Evolutionary conservation across 2,797 vertebrate genomes (phyloP).

Genomic region (Nannoperca australis): DNA sequence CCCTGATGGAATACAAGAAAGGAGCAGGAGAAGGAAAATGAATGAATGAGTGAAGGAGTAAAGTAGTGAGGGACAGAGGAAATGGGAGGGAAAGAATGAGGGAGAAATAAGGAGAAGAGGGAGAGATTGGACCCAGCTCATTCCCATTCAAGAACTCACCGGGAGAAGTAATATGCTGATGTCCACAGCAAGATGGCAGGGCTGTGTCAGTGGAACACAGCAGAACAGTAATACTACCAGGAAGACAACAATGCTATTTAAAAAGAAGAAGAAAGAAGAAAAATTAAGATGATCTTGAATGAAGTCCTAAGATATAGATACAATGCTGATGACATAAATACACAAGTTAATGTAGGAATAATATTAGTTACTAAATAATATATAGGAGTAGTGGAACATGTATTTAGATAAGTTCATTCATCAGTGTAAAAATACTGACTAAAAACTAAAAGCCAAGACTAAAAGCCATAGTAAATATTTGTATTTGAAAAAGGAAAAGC

Average conservation of each 20-base stretch:
- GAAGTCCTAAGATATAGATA: neutral
- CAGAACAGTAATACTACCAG: conserved; percentile 3
- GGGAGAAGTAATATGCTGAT: conserved; percentile 62
- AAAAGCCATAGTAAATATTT: too few species aligned
- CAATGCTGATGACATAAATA: too few species aligned
- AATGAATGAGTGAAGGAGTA: conserved; percentile 15
- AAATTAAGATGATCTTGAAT: neutral
- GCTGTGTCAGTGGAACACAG: conserved; percentile 36
- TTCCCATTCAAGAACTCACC: conserved; percentile 46
- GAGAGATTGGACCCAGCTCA: conserved; percentile 34
- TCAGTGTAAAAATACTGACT: too few species aligned
- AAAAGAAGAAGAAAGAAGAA: too few species aligned
- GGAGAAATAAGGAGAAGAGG: neutral
- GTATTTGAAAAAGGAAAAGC: too few species aligned
- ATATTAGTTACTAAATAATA: too few species aligned
- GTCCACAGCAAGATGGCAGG: conserved; percentile 55
- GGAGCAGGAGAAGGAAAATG: conserved; percentile 10
- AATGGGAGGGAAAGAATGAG: neutral
- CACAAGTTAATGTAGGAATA: too few species aligned
- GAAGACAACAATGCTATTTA: too few species aligned
- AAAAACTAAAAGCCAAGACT: too few species aligned
- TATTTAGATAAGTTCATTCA: too few species aligned
- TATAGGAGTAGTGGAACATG: too few species aligned
- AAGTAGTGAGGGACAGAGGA: neutral
- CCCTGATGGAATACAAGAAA: conserved; percentile 35